Conservation (phyloP, 2,797 vertebrate genomes). For the Micrastur ruficollis region DNA sequence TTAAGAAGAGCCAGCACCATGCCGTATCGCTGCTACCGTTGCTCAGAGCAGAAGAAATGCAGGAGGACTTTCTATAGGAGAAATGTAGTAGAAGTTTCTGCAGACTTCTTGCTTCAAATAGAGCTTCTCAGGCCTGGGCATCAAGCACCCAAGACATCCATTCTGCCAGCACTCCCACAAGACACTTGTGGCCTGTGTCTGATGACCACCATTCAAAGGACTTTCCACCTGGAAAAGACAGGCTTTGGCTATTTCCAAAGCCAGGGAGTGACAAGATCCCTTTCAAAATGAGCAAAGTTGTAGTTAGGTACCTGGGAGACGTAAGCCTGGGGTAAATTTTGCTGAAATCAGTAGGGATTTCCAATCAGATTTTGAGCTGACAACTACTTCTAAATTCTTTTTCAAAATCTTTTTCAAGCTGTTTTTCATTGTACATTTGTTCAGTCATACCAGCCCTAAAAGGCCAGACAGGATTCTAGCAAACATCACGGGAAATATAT, state of each 20-base stretch:
- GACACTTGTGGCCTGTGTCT: neutral
- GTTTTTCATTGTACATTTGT: neutral
- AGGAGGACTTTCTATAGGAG: neutral
- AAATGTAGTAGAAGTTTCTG: neutral
- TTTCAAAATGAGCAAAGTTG: neutral
- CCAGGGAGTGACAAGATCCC: neutral
- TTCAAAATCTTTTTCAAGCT: neutral
- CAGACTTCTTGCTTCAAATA: neutral
- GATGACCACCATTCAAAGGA: neutral
- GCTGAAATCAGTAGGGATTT: neutral
- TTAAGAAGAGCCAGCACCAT: neutral
- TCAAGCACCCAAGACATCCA: neutral
- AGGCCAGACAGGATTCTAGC: neutral
- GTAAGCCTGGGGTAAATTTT: accelerated
- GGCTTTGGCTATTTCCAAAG: neutral
- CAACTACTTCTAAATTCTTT: neutral
- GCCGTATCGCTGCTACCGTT: neutral
- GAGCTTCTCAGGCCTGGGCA: neutral
- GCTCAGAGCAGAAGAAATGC: neutral
- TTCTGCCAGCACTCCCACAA: neutral
- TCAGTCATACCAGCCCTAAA: neutral
- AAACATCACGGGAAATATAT: neutral
- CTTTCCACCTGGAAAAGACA: neutral
- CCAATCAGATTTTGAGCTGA: neutral
- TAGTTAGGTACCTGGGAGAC: neutral